Percentiles rank a stretch among this genome's conserved stretches.
phyloP scores from a whole-genome alignment of 2,888 invertebrate species.

The Thymelicus lineola region DNA sequence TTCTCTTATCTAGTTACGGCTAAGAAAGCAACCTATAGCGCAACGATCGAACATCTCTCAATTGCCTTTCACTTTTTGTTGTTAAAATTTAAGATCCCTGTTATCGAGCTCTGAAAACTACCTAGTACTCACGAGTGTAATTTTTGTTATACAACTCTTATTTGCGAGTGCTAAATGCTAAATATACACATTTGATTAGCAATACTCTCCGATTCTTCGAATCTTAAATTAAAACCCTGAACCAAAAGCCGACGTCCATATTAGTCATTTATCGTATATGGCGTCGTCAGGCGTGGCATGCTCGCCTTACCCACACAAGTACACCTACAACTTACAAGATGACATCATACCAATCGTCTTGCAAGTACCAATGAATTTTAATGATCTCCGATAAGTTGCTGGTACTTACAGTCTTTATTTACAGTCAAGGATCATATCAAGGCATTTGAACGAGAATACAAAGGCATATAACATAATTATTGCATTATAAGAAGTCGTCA shows the following conservation, averaged over 20 bases:
- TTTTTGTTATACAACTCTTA: slow-evolving; percentile 14
- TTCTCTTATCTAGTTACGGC: slow-evolving; percentile 75
- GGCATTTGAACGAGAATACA: slow-evolving; percentile 5
- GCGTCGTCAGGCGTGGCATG: slow-evolving; percentile 55
- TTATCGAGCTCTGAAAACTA: slow-evolving; percentile 29
- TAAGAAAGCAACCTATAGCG: slow-evolving; percentile 71
- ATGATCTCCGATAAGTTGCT: slow-evolving; percentile 63
- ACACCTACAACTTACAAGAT: slow-evolving; percentile 62
- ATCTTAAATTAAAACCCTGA: slow-evolving; percentile 56
- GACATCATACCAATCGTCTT: slow-evolving; percentile 70
- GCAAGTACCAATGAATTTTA: slow-evolving; percentile 67
- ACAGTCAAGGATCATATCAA: slow-evolving; percentile 53
- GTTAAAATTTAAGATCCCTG: slow-evolving; percentile 65
- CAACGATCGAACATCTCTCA: slow-evolving; percentile 51
- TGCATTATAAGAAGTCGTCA: slow-evolving; percentile 7
- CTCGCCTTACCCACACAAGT: slow-evolving; percentile 60
- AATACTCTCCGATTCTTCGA: slow-evolving; percentile 42
- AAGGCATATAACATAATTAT: slow-evolving; percentile 14
- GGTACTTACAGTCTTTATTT: slow-evolving; percentile 48
- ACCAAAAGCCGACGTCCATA: slow-evolving; percentile 63
- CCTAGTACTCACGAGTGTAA: too few relatives aligned
- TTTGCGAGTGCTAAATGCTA: slow-evolving; percentile 56
- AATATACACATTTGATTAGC: slow-evolving; percentile 57
- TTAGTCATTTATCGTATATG: slow-evolving; percentile 79
- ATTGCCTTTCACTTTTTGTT: slow-evolving; percentile 80